Evolutionary conservation across 2,113 vertebrate genomes (phyloP).

Genomic region (Paracanthobrama guichenoti): DNA sequence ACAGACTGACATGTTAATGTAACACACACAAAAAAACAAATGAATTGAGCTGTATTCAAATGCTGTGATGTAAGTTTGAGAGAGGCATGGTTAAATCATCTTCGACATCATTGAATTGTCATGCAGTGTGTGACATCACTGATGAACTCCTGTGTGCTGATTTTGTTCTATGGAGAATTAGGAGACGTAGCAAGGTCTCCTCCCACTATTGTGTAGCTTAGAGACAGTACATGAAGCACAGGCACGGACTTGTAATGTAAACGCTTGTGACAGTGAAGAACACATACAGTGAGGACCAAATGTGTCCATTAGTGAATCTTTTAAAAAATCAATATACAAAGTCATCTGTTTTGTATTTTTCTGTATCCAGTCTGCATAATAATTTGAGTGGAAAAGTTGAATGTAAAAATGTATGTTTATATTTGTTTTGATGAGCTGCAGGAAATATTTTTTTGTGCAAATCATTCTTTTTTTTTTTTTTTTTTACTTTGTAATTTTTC

Average conservation of each 20-base stretch:
- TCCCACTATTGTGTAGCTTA: slow-evolving; percentile 1
- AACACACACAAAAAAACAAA: not conserved
- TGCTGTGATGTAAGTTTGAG: not conserved
- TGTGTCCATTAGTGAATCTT: not conserved
- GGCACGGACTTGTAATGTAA: slow-evolving; percentile 8
- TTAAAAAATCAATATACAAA: too few species aligned
- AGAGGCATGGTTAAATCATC: not conserved
- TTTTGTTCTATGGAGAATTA: not conserved
- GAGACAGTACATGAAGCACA: not conserved
- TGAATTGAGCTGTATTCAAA: not conserved
- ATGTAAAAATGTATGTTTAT: not conserved
- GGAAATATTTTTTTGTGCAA: not conserved
- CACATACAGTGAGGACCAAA: not conserved
- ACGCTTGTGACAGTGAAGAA: not conserved
- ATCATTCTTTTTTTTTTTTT: not conserved
- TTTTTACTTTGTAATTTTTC: not conserved
- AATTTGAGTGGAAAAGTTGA: not conserved
- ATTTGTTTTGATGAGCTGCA: not conserved
- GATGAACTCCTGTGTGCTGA: not conserved
- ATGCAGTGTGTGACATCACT: not conserved
- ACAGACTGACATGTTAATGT: not conserved
- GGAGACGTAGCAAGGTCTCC: not conserved
- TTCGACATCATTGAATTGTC: not conserved
- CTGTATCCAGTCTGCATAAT: not conserved
- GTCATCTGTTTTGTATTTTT: not conserved